These are phyloP conservation scores for Tenthredo scrophulariae DNA, from an alignment of 2,888 invertebrate genomes.

Conservation along the genomic window DNA sequence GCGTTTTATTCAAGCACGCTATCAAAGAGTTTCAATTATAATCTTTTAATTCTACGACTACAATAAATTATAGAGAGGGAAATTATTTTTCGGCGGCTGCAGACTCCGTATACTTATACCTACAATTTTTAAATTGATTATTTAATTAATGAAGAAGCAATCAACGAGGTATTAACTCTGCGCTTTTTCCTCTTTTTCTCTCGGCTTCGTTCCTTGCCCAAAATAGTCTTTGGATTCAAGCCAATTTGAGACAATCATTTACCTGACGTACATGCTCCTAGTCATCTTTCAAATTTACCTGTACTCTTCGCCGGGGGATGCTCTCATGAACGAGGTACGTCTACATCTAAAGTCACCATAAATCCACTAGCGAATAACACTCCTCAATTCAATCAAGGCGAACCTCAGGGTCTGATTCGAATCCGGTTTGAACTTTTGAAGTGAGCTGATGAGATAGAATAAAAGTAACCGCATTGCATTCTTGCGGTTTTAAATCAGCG, in stretches of 20 bases:
- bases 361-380: not conserved
- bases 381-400: slow-evolving; percentile 30
- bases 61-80: not conserved
- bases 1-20: slow-evolving; percentile 5
- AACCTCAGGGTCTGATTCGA: slow-evolving; percentile 22
- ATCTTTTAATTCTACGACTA: not conserved
- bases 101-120: not conserved
- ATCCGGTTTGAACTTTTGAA: slow-evolving; percentile 29
- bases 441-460: not conserved
- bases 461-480: not conserved
- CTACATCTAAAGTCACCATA: not conserved
- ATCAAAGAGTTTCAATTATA: slow-evolving; percentile 1
- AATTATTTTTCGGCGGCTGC: not conserved
- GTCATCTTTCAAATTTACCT: slow-evolving; percentile 51
- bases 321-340: slow-evolving; percentile 45
- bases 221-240: slow-evolving; percentile 36
- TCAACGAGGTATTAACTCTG: not conserved
- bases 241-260: slow-evolving; percentile 22
- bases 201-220: not conserved
- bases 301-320: slow-evolving; percentile 47
- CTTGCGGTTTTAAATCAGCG: not conserved
- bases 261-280: slow-evolving; percentile 43
- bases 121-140: not conserved
- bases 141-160: slow-evolving; percentile 6
- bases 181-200: not conserved